Evolutionary conservation across 2,113 vertebrate genomes (phyloP).

Genomic region (Potamarius usumacintae): DNA sequence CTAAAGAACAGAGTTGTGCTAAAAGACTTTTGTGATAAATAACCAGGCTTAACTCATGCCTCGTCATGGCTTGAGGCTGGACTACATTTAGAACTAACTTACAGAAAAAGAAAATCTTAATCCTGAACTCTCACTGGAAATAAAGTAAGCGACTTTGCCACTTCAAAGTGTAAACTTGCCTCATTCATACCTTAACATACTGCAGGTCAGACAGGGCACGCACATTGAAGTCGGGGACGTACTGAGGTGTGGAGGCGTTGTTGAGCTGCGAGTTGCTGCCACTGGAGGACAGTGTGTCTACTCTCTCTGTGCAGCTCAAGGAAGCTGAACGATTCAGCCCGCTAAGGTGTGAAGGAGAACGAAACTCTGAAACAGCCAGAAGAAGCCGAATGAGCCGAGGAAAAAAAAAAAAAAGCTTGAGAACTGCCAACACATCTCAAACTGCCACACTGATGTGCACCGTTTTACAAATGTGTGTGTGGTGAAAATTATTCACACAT

Average conservation of each 20-base stretch:
- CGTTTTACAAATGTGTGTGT: not conserved
- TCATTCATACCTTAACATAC: slow-evolving; percentile 84
- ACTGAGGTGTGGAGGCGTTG: slow-evolving; percentile 69
- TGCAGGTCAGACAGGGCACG: slow-evolving; percentile 88
- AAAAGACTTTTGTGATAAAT: too few relatives aligned
- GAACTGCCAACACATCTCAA: not conserved
- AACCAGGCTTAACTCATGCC: not conserved
- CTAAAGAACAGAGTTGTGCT: too few relatives aligned
- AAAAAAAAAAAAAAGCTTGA: not conserved
- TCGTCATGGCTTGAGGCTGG: not conserved
- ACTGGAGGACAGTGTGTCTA: slow-evolving; percentile 70
- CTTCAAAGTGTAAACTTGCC: not conserved
- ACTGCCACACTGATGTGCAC: not conserved
- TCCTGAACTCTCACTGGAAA: not conserved
- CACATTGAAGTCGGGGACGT: slow-evolving; percentile 90
- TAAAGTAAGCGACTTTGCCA: not conserved
- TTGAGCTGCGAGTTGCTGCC: slow-evolving; percentile 82
- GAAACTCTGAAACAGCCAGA: slow-evolving; percentile 75
- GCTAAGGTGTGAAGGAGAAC: slow-evolving; percentile 81
- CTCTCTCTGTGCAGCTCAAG: slow-evolving; percentile 81
- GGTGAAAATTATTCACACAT: not conserved
- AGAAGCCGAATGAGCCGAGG: not conserved
- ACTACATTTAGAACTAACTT: not conserved
- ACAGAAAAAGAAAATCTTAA: not conserved
- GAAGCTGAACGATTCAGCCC: slow-evolving; percentile 88